A percentile compares a stretch with the other conserved stretches of the same genome.
Evolutionary conservation across 1,140 invertebrate species (phyloP).

Genomic region (Adelges cooleyi): DNA sequence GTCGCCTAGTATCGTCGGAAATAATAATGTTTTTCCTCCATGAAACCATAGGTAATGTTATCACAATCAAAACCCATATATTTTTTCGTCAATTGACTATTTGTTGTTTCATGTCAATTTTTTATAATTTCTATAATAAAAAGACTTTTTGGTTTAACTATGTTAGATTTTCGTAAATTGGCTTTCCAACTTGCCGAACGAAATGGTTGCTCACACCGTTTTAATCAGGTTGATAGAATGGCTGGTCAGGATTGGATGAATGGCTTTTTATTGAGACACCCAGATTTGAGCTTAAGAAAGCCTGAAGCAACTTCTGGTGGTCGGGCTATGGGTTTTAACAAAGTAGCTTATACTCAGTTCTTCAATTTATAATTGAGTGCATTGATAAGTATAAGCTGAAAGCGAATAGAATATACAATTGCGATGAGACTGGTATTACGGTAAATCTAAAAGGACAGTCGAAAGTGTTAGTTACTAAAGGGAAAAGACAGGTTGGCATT

Average conservation of each 20-base stretch:
- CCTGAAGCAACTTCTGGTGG: slow-evolving; percentile 32
- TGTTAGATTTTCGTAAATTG: slow-evolving; percentile 2
- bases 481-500: no score
- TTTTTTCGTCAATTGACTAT: no score
- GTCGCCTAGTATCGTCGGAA: no score
- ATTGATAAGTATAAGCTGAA: no score
- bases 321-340: slow-evolving; percentile 6
- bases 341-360: neutral
- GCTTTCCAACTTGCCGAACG: slow-evolving; percentile 18
- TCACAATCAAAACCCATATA: no score
- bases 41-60: no score
- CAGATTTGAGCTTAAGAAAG: slow-evolving; percentile 30
- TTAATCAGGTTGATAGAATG: slow-evolving; percentile 30
- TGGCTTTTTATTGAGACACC: slow-evolving; percentile 33
- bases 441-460: neutral
- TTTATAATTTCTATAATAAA: neutral
- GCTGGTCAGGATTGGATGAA: slow-evolving; percentile 33
- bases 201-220: slow-evolving; percentile 4
- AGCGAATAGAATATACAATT: no score
- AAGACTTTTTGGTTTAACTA: slow-evolving; percentile 13
- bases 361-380: neutral
- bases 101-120: no score
- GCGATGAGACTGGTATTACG: no score
- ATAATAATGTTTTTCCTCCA: no score
- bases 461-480: slow-evolving; percentile 30